Evolutionary conservation across 1,140 invertebrate genomes (phyloP), one percentile per base, ranked within the genome.

Genomic region (Odontomachus brunneus): DNA sequence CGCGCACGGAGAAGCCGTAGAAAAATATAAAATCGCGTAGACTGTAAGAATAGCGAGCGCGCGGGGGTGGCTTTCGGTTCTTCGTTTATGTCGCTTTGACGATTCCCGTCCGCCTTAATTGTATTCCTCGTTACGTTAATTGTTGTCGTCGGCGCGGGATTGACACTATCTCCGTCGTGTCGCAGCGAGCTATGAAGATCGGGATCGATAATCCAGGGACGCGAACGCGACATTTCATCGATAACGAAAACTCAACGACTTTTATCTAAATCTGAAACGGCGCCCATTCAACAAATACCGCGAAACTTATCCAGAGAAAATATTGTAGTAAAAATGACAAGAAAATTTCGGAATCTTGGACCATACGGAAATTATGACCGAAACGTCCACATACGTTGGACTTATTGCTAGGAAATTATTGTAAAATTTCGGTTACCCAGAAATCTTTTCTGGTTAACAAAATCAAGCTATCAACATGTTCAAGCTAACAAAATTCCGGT

Each of bases 11-110:
- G 22, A 67, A 59, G 81, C 83, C 81, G 85, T 76, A 84, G 80
- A 89, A 88, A 88, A 83, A 90, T 85, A 83, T 73, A 82, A 89
- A 89, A 88, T 89, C 62, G 86, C 83, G 63, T 84, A 82, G 66
- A 89, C 44, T 78, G 44, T 26, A 65, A 53, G 51, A 80, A 74
- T 67, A 80, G 60, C 48, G 14, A 11, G 74, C 24, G 38, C 38
- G 9, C 38, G 24, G 38, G 73, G 67, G 29, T 62, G 74, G 60
- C 38, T 9, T 11, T 44, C 24, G 53, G 66, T 66, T 81, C 69
- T 38, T 76, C 55, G 4, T 57, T 78, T 57, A 51, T 44, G 53
- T 22, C 15, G 48, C 29, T 33, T 44, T 44, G 29, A 33, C 38
- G 55, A 63, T 22, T 67, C 17, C 24, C 19, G 29, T 69, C 24